Base-by-base conservation (phyloP, 1,140 invertebrate species). In the Hydropsyche tenuis region DNA sequence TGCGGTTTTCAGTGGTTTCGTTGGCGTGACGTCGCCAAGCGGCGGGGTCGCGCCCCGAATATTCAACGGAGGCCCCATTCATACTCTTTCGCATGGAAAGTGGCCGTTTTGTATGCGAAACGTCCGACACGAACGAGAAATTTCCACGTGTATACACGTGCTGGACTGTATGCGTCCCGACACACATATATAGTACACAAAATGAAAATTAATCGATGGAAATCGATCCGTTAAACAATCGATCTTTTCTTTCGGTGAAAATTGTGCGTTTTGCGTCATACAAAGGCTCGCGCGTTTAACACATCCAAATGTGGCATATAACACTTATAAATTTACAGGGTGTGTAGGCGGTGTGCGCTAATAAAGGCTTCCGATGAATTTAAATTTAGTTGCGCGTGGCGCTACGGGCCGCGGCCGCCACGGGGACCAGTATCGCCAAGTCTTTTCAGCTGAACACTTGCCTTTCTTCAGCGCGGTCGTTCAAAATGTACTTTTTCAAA, bases 61-160 rank as follows among this genome's bases (percentile, higher is more conserved):
- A 68, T 68, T 68, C 65, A 68, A 68, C 18, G 37, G 43, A 14
- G 81, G 81, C 81, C 81, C 81, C 81, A 82, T 82, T 82, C 81
- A 82, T 82, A 82, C 81, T 37, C 30, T 82, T 82, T 82, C 81
- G 81, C 81, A 82, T 82, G 82, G 81, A 82, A 82, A 82, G 81
- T 81, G 82, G 80, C 81, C 81, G 82, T 82, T 82, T 82, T 78
- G 81, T 82, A 82, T 82, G 81, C 69, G 25, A 62, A 56, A 37
- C 63, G 30, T 37, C 30, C 30, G 30, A 37, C 30, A 9, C 3
- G 3, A 37, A 37, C 30, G 30, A 37, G 30, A 37, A 37, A 37
- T 37, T 37, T 37, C 45, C 16, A 48, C 45, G 30, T 37, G 30
- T 37, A 9, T 37, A 9, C 9, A 3, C 3, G 30, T 51, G 46